Conservation (phyloP, 30 jellyfish, hydroid and myxozoan genomes). For the Cassiopea andromeda region DNA sequence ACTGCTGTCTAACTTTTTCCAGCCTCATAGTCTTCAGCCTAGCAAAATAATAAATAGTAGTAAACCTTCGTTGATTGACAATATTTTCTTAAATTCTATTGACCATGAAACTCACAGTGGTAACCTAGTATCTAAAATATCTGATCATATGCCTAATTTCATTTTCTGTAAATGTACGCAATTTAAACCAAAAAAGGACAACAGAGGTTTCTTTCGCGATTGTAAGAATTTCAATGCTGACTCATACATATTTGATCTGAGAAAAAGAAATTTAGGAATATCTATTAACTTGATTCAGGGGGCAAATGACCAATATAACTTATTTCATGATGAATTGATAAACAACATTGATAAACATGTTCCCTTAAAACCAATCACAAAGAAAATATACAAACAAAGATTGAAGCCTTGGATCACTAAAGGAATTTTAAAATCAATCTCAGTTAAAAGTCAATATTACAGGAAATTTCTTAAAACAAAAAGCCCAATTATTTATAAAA, state of each 20-base stretch:
- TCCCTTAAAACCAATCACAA: slow-evolving; percentile 52
- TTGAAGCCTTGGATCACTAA: slow-evolving; percentile 76
- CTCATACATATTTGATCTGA: slow-evolving; percentile 31
- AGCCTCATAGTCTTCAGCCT: slow-evolving; percentile 49
- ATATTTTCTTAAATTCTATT: slow-evolving; percentile 30
- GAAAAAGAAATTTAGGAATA: background rate
- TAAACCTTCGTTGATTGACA: slow-evolving; percentile 55
- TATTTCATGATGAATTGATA: slow-evolving; percentile 28
- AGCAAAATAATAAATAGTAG: slow-evolving; percentile 12
- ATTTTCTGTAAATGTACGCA: slow-evolving; percentile 33
- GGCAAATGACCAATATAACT: slow-evolving; percentile 56
- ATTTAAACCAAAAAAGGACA: slow-evolving; percentile 11
- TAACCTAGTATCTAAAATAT: slow-evolving; percentile 27
- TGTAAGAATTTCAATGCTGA: slow-evolving; percentile 27
- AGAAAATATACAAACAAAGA: slow-evolving; percentile 42
- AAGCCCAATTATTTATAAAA: slow-evolving; percentile 25
- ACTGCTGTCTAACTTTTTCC: slow-evolving; percentile 56
- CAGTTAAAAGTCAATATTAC: slow-evolving; percentile 35
- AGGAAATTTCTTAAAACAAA: slow-evolving; percentile 40
- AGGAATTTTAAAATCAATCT: slow-evolving; percentile 54
- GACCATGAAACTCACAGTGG: slow-evolving; percentile 48
- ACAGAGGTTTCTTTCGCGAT: slow-evolving; percentile 53
- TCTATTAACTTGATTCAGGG: slow-evolving; percentile 17
- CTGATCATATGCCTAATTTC: slow-evolving; percentile 60
- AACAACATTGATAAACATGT: slow-evolving; percentile 35